These are phyloP conservation scores for Rhinoptilus africanus DNA, from an alignment of 2,113 vertebrate genomes.

Conservation along the genomic window DNA sequence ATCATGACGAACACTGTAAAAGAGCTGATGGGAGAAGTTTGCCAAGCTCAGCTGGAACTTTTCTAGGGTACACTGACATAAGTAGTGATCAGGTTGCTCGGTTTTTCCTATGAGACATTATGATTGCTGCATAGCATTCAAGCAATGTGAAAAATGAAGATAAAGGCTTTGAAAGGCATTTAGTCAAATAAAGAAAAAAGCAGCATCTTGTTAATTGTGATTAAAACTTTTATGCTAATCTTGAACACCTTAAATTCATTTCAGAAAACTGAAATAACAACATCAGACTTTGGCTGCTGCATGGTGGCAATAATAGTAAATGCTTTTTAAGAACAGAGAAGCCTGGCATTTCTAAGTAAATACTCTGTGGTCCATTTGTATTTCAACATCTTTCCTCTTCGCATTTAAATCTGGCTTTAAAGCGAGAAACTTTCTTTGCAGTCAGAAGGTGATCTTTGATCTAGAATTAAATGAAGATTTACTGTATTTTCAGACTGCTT, in stretches of 20 bases:
- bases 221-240: background rate
- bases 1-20: background rate
- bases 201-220: background rate
- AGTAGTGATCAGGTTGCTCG: background rate
- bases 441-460: background rate
- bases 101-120: background rate
- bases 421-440: background rate
- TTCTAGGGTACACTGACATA: background rate
- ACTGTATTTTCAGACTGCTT: slow-evolving; percentile 21
- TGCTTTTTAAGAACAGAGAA: background rate
- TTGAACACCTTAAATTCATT: background rate
- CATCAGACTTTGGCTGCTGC: background rate
- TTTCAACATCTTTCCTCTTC: background rate
- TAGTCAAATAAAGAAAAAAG: background rate
- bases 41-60: background rate
- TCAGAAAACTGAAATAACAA: background rate
- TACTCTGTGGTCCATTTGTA: background rate
- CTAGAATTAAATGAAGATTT: slow-evolving; percentile 51
- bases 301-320: background rate
- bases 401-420: background rate
- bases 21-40: background rate
- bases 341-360: background rate
- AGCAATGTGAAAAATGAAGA: background rate
- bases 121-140: background rate
- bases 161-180: background rate